A percentile compares a stretch with the other conserved stretches of the same genome.
Evolutionary conservation across 2,113 vertebrate genomes (phyloP).

Genomic region (Tychaedon coryphoeus): DNA sequence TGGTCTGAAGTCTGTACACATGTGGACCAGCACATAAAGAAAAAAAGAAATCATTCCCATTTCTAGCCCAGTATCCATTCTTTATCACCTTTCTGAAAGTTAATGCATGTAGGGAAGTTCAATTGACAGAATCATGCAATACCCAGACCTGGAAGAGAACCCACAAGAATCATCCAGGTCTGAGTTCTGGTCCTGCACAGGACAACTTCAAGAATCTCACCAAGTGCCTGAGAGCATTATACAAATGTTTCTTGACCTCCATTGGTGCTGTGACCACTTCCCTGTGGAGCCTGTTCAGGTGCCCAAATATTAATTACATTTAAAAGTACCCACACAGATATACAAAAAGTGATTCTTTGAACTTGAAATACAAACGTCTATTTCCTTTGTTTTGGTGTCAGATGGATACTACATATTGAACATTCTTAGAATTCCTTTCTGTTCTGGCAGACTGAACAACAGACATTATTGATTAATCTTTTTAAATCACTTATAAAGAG

Average conservation of each 20-base stretch:
- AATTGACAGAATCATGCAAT: not conserved
- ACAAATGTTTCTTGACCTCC: not conserved
- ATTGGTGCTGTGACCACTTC: not conserved
- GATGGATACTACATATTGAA: not conserved
- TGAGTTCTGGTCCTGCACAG: fast-evolving
- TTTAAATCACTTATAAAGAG: not conserved
- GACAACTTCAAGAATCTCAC: not conserved
- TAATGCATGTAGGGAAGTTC: not conserved
- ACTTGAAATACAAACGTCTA: not conserved
- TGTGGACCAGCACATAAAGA: not conserved
- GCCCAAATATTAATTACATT: not conserved
- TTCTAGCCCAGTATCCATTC: not conserved
- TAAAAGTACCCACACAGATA: not conserved
- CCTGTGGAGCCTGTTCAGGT: not conserved
- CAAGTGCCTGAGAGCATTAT: not conserved
- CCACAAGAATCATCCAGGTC: not conserved
- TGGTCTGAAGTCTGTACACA: not conserved
- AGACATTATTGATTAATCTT: not conserved
- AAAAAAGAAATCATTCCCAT: not conserved
- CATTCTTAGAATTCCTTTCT: not conserved
- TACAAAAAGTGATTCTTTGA: not conserved
- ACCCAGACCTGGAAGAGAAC: not conserved
- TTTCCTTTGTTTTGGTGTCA: not conserved
- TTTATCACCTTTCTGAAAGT: not conserved
- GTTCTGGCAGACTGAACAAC: not conserved